A percentile compares a stretch with the other conserved stretches of the same genome.
Conservation (phyloP, 2,888 invertebrate genomes). For the Drosophila birchii region DNA sequence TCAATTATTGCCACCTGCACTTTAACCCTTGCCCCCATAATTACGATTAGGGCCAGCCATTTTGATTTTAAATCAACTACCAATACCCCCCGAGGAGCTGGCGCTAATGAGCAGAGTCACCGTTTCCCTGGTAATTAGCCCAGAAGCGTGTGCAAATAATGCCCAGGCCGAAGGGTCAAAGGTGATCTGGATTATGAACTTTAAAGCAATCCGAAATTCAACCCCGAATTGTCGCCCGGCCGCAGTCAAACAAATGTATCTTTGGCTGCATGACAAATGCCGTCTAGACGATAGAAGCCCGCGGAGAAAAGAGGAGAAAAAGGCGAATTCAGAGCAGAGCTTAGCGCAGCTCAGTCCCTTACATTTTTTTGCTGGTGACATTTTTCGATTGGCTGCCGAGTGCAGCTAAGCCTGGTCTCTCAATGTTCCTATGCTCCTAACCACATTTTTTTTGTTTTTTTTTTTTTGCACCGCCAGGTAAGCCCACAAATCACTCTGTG, state of each 20-base stretch:
- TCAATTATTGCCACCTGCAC: constrained; percentile 77
- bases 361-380: constrained; percentile 44
- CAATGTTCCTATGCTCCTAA: constrained; percentile 32
- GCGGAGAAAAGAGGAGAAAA: constrained; percentile 3
- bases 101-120: constrained; percentile 57
- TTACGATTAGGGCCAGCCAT: constrained; percentile 44
- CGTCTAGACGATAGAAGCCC: constrained; percentile 64
- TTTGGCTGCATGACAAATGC: constrained; percentile 70
- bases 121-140: constrained; percentile 57
- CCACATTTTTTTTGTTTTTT: constrained; percentile 7
- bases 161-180: constrained; percentile 38
- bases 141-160: constrained; percentile 62
- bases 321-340: constrained; percentile 19
- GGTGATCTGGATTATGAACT: constrained; percentile 66
- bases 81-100: constrained; percentile 44
- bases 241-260: constrained; percentile 59
- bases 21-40: constrained; percentile 25
- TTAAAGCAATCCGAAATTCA: constrained; percentile 53
- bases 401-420: constrained; percentile 32
- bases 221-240: constrained; percentile 13
- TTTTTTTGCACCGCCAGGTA: constrained; percentile 44
- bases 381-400: constrained; percentile 64
- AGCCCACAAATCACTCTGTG: constrained; percentile 42
- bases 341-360: constrained; percentile 50
- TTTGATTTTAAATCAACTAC: constrained; percentile 74